Conservation (phyloP, 1,140 invertebrate species). For the Caenorhabditis brenneri region DNA sequence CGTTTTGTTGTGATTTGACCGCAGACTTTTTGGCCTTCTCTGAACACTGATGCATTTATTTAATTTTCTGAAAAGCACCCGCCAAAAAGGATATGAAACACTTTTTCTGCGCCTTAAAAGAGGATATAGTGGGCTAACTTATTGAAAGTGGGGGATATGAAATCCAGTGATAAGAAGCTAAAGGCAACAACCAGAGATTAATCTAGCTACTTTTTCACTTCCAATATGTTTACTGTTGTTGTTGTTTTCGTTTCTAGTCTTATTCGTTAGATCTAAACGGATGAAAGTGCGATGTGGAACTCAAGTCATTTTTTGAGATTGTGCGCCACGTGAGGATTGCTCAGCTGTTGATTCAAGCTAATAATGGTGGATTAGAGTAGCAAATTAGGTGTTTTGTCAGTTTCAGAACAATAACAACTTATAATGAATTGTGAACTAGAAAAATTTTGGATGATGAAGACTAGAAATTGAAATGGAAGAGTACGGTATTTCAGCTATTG, state of each 20-base stretch:
- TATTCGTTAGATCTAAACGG: not conserved
- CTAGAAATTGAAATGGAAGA: not conserved
- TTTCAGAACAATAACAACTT: not conserved
- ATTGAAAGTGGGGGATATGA: not conserved
- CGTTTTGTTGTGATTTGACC: not conserved
- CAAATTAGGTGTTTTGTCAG: not conserved
- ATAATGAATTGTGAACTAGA: not conserved
- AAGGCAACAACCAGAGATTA: not conserved
- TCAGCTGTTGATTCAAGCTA: not conserved
- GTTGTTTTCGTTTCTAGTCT: not conserved
- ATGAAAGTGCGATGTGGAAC: not conserved
- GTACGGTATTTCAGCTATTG: slow-evolving; percentile 29
- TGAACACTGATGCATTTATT: not conserved
- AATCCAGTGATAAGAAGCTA: not conserved
- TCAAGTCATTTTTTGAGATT: not conserved
- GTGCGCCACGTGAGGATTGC: not conserved
- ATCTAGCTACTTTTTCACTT: not conserved
- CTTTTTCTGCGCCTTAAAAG: no score
- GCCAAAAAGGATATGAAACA: no score
- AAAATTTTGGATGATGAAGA: not conserved
- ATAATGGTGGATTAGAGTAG: not conserved
- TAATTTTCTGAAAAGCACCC: not conserved
- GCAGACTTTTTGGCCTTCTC: not conserved
- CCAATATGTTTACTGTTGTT: not conserved
- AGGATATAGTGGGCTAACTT: not conserved